Percentiles rank a stretch among this genome's conserved stretches.
These are phyloP conservation scores for Caenorhabditis afra DNA, from an alignment of 2,888 invertebrate genomes.

Conservation along the genomic window DNA sequence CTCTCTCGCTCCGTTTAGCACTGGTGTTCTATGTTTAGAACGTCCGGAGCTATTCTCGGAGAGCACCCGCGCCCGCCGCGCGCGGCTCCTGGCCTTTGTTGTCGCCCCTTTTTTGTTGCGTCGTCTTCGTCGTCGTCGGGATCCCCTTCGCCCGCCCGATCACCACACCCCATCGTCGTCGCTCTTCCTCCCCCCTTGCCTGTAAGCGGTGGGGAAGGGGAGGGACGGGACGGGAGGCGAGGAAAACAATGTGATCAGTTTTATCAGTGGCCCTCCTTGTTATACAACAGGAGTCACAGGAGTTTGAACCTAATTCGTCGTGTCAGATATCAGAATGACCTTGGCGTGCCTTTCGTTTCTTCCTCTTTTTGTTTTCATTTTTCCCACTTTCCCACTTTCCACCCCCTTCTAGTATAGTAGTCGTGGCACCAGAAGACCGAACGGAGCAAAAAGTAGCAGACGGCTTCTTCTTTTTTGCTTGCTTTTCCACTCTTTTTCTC, in stretches of 20 bases:
- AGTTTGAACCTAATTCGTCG: conserved; percentile 33
- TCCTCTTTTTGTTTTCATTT: conserved; percentile 27
- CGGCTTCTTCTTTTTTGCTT: conserved; percentile 37
- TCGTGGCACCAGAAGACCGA: too few species aligned
- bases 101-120: conserved; percentile 21
- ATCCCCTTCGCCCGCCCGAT: too few species aligned
- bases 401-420: conserved; percentile 29
- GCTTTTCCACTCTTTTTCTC: conserved; percentile 16
- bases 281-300: background rate
- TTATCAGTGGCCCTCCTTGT: conserved; percentile 27
- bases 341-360: conserved; percentile 24
- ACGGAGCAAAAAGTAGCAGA: conserved; percentile 18
- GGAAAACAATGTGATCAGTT: conserved; percentile 18
- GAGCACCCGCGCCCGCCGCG: background rate
- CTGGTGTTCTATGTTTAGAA: conserved; percentile 44
- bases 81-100: conserved; percentile 19
- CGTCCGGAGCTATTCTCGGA: conserved; percentile 34
- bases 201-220: too few species aligned
- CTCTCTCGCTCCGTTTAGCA: too few species aligned
- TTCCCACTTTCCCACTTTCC: too few species aligned
- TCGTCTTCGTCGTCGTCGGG: too few species aligned
- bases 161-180: conserved; percentile 1
- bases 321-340: conserved; percentile 27
- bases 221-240: too few species aligned
- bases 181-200: conserved; percentile 23